phyloP scores from a whole-genome alignment of 2,888 invertebrate species.

The Harpalus rufipes region DNA sequence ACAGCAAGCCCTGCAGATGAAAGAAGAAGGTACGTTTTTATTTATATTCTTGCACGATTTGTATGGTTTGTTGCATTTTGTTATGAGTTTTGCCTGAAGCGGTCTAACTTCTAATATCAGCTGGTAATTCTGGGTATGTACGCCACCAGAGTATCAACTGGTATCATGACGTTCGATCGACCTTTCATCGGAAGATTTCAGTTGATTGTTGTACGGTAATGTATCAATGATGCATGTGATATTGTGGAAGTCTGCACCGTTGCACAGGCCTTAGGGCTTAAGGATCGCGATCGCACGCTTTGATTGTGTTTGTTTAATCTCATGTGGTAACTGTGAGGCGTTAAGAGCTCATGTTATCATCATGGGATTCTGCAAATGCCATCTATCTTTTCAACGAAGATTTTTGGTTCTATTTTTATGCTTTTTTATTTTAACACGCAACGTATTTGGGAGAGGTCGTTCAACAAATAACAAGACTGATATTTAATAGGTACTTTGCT shows the following conservation, averaged over 20 bases:
- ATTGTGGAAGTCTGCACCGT: constrained; percentile 14
- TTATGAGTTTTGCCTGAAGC: constrained; percentile 67
- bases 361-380: constrained; percentile 89
- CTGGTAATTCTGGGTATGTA: constrained; percentile 97
- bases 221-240: constrained; percentile 14
- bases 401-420: constrained; percentile 74
- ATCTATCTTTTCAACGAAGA: constrained; percentile 77
- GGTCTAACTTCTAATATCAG: constrained; percentile 92
- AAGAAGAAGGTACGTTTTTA: constrained; percentile 87
- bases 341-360: constrained; percentile 88
- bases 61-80: constrained; percentile 21
- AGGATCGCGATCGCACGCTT: constrained; percentile 39
- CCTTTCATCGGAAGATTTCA: constrained; percentile 12
- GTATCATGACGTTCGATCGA: constrained; percentile 81
- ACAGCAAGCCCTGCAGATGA: constrained; percentile 76
- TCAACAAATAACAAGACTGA: constrained; percentile 15
- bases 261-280: constrained; percentile 39
- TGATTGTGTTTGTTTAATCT: constrained; percentile 90
- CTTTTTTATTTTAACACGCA: constrained; percentile 59
- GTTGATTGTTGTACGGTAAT: constrained; percentile 3
- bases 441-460: constrained; percentile 15
- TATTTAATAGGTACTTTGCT: not conserved
- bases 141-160: constrained; percentile 91
- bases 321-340: constrained; percentile 98
- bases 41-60: not conserved